Conservation (phyloP, 2,888 invertebrate genomes). For the Hecatera dysodea region DNA sequence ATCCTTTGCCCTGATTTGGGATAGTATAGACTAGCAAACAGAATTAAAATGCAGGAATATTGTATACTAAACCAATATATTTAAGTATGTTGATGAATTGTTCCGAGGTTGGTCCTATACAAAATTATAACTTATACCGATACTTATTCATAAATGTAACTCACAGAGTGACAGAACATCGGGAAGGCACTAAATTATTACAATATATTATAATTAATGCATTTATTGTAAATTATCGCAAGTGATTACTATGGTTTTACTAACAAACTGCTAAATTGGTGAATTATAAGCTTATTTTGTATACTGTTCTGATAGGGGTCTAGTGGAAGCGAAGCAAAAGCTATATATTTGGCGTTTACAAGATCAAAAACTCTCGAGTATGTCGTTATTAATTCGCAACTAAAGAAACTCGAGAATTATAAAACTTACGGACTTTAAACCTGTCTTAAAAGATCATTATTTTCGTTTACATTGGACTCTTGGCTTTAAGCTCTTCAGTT, state of each 20-base stretch:
- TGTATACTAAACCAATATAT: slow-evolving; percentile 25
- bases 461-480: slow-evolving; percentile 29
- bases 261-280: slow-evolving; percentile 44
- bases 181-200: slow-evolving; percentile 75
- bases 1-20: slow-evolving; percentile 6
- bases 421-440: too few relatives aligned
- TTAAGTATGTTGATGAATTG: slow-evolving; percentile 9
- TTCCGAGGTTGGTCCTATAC: slow-evolving; percentile 16
- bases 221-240: slow-evolving; percentile 82
- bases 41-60: slow-evolving; percentile 26
- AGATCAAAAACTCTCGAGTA: not conserved
- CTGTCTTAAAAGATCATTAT: not conserved
- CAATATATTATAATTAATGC: slow-evolving; percentile 78
- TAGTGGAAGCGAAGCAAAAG: slow-evolving; percentile 29
- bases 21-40: slow-evolving; percentile 22
- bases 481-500: slow-evolving; percentile 14
- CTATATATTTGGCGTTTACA: not conserved
- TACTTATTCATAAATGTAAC: slow-evolving; percentile 12
- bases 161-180: slow-evolving; percentile 64
- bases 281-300: slow-evolving; percentile 46
- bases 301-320: slow-evolving; percentile 18
- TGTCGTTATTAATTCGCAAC: not conserved
- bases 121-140: slow-evolving; percentile 5
- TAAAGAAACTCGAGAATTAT: not conserved
- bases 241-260: slow-evolving; percentile 73